Evolutionary conservation across 1,140 invertebrate species (phyloP).

Genomic region (Atta texana): DNA sequence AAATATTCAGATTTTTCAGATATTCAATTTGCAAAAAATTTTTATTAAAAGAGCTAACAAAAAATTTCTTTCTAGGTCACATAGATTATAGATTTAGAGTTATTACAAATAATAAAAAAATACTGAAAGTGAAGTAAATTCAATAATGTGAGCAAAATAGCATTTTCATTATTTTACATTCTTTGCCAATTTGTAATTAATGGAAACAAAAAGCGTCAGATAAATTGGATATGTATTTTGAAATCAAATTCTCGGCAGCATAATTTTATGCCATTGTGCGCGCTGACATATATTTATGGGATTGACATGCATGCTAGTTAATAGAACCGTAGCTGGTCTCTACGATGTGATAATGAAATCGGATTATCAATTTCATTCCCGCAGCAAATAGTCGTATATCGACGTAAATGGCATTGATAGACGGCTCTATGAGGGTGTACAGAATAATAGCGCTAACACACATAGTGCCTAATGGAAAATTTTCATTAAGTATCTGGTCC

Average conservation of each 20-base stretch:
- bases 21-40: neutral
- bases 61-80: neutral
- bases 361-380: conserved; percentile 60
- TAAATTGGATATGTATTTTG: neutral
- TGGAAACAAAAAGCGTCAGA: neutral
- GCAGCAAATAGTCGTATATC: conserved; percentile 44
- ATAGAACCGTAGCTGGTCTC: conserved; percentile 44
- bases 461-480: conserved; percentile 45
- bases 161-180: neutral
- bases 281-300: conserved; percentile 23
- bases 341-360: conserved; percentile 63
- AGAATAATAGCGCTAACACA: conserved; percentile 42
- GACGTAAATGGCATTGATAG: conserved; percentile 23
- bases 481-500: conserved; percentile 47
- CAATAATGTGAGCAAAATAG: neutral
- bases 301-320: conserved; percentile 36
- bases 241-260: conserved; percentile 20
- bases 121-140: neutral
- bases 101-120: neutral
- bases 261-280: conserved; percentile 38
- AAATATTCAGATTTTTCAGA: neutral
- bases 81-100: neutral
- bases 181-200: neutral
- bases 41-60: neutral
- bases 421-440: conserved; percentile 27